Base-by-base conservation (phyloP, 2,113 vertebrate species). In the Saimiri boliviensis region DNA sequence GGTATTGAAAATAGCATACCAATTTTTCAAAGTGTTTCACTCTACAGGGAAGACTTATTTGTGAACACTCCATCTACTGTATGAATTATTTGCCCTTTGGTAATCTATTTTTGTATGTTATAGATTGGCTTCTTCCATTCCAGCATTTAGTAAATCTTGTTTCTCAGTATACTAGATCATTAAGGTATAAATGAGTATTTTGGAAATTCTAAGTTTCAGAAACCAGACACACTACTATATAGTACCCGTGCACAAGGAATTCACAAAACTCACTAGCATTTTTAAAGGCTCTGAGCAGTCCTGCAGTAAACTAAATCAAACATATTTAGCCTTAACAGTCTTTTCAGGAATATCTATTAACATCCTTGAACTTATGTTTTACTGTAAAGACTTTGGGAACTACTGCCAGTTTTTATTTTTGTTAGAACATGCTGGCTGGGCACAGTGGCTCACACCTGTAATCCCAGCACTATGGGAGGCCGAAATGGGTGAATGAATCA, bases 321-420 rank as follows among this genome's bases (percentile, higher is more conserved):
- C 42, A 58, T 89, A 49, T 19, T 83, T 89, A 35, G n/a, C 49
- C 49, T 92, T 86, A 9, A 86, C 47, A 91, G 45, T 92, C 37
- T 52, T 95, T 87, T 71, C n/a, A 76, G 68, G 21, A 77, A 16
- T 84, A 60, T 40, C 71, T 70, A 35, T 82, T 87, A 79, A 84
- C 68, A 83, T 86, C 49, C 13, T 66, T 79, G 16, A 95, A 94
- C 5, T 56, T 86, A 20, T 14, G 7, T 68, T 91, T 94, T 94
- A 77, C 16, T 21, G 35, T 74, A 85, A 93, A 73, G 40, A 70
- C 52, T 73, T 76, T 45, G 37, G 3, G n/a, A 89, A 68, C 84
- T 66, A 79, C 20, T 56, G 45, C 13, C 21, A 89, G n/a, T 91
- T 84, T 93, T 89, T 54, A 60, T 94, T 84, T 95, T 56, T 88